Conservation (phyloP, 2,113 vertebrate species). For the Calidris pugnax region DNA sequence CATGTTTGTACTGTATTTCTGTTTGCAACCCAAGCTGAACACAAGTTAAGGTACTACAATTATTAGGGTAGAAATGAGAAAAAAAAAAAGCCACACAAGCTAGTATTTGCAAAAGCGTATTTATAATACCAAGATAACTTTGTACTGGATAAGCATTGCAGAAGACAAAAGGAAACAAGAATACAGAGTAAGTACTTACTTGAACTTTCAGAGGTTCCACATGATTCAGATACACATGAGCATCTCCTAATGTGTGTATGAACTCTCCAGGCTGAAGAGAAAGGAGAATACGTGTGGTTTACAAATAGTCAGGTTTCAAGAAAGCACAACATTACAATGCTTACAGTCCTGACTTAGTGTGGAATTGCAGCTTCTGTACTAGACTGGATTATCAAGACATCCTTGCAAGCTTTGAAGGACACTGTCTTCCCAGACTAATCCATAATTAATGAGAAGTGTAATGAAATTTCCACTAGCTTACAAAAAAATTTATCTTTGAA, state of each 20-base stretch:
- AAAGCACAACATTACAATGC: not conserved
- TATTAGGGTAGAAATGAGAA: not conserved
- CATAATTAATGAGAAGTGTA: not conserved
- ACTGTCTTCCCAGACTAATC: not conserved
- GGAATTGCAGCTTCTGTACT: not conserved
- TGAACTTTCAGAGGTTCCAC: constrained; percentile 89
- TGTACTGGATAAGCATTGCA: not conserved
- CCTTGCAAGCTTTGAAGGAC: not conserved
- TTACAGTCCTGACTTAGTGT: not conserved
- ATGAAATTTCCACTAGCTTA: not conserved
- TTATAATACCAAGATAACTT: not conserved
- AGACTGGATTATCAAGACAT: not conserved
- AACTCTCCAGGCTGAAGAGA: constrained; percentile 89
- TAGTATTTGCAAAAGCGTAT: not conserved
- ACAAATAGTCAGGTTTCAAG: not conserved
- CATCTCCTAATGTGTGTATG: constrained; percentile 93
- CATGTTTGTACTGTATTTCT: not conserved
- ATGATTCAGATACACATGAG: constrained; percentile 93
- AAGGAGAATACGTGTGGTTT: not conserved
- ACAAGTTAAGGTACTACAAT: not conserved
- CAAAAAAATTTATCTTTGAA: not conserved
- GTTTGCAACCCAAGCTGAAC: not conserved
- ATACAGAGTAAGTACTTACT: constrained; percentile 67
- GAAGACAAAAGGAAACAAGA: not conserved
- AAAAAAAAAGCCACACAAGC: not conserved